Evolutionary conservation across 2,888 invertebrate genomes (phyloP).

Genomic region (Mythimna loreyi): DNA sequence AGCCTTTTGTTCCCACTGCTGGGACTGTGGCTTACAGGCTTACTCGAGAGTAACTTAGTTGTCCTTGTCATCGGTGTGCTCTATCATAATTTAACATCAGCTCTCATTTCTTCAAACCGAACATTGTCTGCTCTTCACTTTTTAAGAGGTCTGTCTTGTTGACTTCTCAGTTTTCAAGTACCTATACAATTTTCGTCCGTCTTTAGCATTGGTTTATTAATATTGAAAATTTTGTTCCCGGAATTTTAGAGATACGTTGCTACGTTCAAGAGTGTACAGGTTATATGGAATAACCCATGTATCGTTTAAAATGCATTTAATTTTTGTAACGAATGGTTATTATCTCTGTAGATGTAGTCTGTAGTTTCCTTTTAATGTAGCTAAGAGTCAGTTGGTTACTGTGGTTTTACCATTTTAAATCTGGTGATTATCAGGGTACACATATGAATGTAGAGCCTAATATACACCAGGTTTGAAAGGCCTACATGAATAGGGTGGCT

Average conservation of each 20-base stretch:
- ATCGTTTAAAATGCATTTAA: neutral
- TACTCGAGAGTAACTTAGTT: conserved; percentile 6
- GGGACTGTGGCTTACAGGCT: too few species aligned
- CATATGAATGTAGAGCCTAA: too few species aligned
- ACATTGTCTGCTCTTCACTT: conserved; percentile 7
- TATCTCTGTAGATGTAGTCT: neutral
- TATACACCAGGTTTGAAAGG: too few species aligned
- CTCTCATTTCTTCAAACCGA: conserved; percentile 25
- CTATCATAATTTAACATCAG: conserved; percentile 43
- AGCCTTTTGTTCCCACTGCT: too few species aligned
- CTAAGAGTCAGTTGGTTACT: neutral
- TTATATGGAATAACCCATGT: too few species aligned
- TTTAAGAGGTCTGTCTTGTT: conserved; percentile 17
- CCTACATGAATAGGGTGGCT: neutral
- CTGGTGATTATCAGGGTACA: neutral
- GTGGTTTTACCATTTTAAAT: neutral
- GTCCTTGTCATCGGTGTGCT: conserved; percentile 29
- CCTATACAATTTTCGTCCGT: neutral
- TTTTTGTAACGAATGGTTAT: neutral
- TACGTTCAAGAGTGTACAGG: neutral
- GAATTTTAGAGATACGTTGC: neutral
- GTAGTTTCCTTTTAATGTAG: neutral
- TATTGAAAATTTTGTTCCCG: neutral
- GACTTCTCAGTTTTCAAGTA: conserved; percentile 14
- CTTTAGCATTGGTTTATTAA: neutral